Evolutionary conservation across 2,113 vertebrate genomes (phyloP), one percentile per base, ranked within the genome.

Genomic region (Poeciliopsis turrubarensis): DNA sequence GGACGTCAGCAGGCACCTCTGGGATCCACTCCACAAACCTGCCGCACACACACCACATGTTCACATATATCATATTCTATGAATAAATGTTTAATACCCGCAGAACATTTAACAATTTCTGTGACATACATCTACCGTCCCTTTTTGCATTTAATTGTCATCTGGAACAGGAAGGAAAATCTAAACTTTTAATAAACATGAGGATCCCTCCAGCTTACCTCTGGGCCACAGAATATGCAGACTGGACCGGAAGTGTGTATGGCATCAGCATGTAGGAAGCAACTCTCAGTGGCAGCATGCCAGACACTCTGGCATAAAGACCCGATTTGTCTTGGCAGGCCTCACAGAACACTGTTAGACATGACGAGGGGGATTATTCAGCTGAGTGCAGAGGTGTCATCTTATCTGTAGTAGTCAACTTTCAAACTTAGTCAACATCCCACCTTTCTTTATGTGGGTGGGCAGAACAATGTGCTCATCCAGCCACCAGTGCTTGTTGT

Each of bases 21-120:
- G 96, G 96, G 84, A 97, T 95, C 96, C 96, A 97, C 82, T 96
- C 96, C 34, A 97, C 89, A 75, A 97, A 84, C 89, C 96, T 97
- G 78, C 3, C 17, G 10, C 4, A 73, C 5, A 72, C 10, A 9
- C 44, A 19, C 4, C 44, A 47, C 15, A 19, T 19, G 10, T 37
- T 37, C 34, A 37, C 34, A 11, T 37, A 37, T 19, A 6, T 1
- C 5, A 19, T 47, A 47, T 47, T 47, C 15, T 19, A 47, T 47
- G 44, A 47, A 47, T 4, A 47, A 19, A 47, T 47, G 44, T 22
- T 19, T 47, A 47, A 47, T 19, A 19, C 14, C 44, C 14, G 19
- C 17, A 17, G 44, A 47, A 15, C 5, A 3, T 47, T 19, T 44
- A 13, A 3, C 12, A 5, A 3, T 47, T 47, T 15, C 12, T 47